Percentiles rank a stretch among this genome's conserved stretches.
Evolutionary conservation across 2,797 vertebrate genomes (phyloP).

Genomic region (Thamnophis elegans): DNA sequence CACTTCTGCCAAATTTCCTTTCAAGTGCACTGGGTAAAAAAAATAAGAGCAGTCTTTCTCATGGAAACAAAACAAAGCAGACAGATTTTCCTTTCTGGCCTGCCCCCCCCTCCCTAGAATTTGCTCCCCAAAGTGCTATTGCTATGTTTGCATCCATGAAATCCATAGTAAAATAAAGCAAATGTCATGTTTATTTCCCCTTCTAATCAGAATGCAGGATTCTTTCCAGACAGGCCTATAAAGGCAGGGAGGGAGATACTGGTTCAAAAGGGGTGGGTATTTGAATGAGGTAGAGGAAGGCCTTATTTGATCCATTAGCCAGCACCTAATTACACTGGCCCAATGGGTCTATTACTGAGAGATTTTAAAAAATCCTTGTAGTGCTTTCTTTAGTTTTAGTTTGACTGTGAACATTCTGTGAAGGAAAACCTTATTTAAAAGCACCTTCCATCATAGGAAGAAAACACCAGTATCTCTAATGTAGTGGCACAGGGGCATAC

Average conservation of each 20-base stretch:
- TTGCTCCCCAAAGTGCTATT: neutral
- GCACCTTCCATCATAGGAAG: neutral
- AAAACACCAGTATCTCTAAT: slow-evolving; percentile 27
- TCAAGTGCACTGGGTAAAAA: neutral
- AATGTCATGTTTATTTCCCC: neutral
- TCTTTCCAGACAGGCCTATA: neutral
- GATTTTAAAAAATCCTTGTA: neutral
- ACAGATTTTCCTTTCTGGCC: neutral
- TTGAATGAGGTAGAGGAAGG: neutral
- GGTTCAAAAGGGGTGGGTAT: neutral
- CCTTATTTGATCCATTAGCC: neutral
- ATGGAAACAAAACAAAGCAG: neutral
- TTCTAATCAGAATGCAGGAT: neutral
- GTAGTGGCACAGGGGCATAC: neutral
- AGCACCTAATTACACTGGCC: neutral
- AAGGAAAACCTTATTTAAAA: slow-evolving; percentile 5
- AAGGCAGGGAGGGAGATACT: neutral
- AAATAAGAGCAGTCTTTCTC: neutral
- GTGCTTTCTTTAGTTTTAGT: neutral
- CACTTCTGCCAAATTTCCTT: neutral
- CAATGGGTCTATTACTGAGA: neutral
- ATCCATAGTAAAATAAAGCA: neutral
- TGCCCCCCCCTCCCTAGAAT: neutral
- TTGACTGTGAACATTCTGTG: neutral
- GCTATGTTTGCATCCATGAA: neutral